These are phyloP conservation scores for Caenorhabditis briggsae DNA, from an alignment of 1,140 invertebrate species.

Conservation along the genomic window DNA sequence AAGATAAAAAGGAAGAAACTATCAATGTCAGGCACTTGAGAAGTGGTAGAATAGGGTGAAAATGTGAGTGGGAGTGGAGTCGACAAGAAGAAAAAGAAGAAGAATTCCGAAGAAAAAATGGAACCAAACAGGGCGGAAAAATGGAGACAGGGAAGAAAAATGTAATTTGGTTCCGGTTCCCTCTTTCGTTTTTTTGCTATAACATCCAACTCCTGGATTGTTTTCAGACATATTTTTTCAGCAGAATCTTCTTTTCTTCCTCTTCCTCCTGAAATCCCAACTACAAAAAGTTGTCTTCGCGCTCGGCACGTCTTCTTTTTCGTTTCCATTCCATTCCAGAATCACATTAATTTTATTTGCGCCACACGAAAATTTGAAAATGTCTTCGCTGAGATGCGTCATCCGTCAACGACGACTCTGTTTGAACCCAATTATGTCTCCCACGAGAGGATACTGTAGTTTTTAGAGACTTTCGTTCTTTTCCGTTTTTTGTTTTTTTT, in stretches of 20 bases:
- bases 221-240: conserved; percentile 13
- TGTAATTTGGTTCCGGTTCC: conserved; percentile 47
- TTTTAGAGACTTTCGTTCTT: not conserved
- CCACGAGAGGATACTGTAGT: conserved; percentile 44
- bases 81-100: not conserved
- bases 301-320: not conserved
- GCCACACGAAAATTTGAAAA: conserved; percentile 47
- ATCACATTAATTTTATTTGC: conserved; percentile 54
- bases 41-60: conserved; percentile 11
- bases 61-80: conserved; percentile 38
- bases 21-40: conserved; percentile 46
- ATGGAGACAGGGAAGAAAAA: not conserved
- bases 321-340: not conserved
- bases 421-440: conserved; percentile 45
- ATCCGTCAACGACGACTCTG: conserved; percentile 23
- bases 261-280: not conserved
- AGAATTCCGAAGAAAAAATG: not conserved
- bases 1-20: conserved; percentile 10
- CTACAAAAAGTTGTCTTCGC: not conserved
- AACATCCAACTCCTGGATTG: conserved; percentile 26
- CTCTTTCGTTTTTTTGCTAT: not conserved
- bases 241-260: not conserved
- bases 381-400: conserved; percentile 24
- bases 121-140: conserved; percentile 46
- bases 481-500: too few relatives aligned